Evolutionary conservation across 2,888 invertebrate species (phyloP), one percentile per base, ranked within the genome.

Genomic region (Eumacrocentrus americanus): DNA sequence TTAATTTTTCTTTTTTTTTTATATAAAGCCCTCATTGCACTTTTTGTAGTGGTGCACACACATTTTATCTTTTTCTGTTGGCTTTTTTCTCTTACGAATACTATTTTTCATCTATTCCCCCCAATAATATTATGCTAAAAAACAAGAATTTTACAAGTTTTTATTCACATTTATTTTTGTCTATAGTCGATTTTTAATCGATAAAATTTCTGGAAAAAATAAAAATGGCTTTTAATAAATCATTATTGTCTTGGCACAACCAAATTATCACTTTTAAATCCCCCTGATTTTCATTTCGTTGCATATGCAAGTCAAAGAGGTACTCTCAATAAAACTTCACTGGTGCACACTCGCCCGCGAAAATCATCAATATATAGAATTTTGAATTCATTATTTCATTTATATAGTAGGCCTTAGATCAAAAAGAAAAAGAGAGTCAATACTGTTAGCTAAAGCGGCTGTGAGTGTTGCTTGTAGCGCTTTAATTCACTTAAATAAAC

Each of bases 401-500:
- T 52, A 35, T 52, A 46, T 48, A 64, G 44, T 54, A 58, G 59
- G 64, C 44, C 57, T 46, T 44, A 23, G 57, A 52, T 37, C 51
- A 59, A 54, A 50, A 58, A 44, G 35, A 53, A 54, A 54, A 48
- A 44, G 57, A 42, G 47, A 62, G 38, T 55, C 59, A 71, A 69
- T 71, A 70, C 69, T 70, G 70, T 71, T 69, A 70, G 67, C 66
- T 64, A 56, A 61, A 69, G 62, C 58, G 58, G 61, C 60, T 51
- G 37, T 38, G 51, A 42, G 47, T 65, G 48, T 29, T 29, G 62
- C 56, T 64, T 60, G 53, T 58, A 53, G 55, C 57, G 55, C 29
- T 62, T 44, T 51, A n/a, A n/a, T n/a, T n/a, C n/a, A n/a, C n/a
- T n/a, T n/a, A n/a, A n/a, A n/a, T n/a, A 23, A 9, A 6, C 16